A percentile compares a stretch with the other conserved stretches of the same genome.
Conservation (phyloP, 2,888 invertebrate genomes). For the Trichopria drosophilae region DNA sequence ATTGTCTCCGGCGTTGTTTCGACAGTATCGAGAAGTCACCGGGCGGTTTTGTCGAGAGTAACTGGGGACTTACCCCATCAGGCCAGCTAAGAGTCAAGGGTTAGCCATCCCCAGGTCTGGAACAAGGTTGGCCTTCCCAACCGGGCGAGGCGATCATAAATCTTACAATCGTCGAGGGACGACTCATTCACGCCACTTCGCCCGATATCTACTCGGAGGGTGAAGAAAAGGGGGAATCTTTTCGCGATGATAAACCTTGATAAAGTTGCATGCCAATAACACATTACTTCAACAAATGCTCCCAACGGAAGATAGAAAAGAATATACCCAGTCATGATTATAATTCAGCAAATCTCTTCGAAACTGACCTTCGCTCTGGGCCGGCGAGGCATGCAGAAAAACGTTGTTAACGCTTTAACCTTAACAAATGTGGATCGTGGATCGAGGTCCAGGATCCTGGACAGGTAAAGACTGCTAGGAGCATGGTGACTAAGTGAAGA, state of each 20-base stretch:
- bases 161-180: slow-evolving; percentile 57
- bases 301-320: neutral
- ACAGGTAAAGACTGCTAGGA: slow-evolving; percentile 49
- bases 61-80: too few relatives aligned
- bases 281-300: neutral
- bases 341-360: neutral
- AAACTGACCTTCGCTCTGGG: neutral
- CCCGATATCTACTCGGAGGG: slow-evolving; percentile 49
- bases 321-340: neutral
- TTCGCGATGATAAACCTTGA: slow-evolving; percentile 27
- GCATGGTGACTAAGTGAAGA: slow-evolving; percentile 44
- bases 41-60: too few relatives aligned
- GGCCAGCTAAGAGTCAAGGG: slow-evolving; percentile 52
- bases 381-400: slow-evolving; percentile 40
- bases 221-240: too few relatives aligned
- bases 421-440: slow-evolving; percentile 57
- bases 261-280: slow-evolving; percentile 21
- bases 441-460: slow-evolving; percentile 19
- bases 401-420: slow-evolving; percentile 57
- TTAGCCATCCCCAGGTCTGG: slow-evolving; percentile 46
- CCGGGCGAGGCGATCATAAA: slow-evolving; percentile 53
- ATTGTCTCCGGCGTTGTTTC: too few relatives aligned
- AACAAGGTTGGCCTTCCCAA: slow-evolving; percentile 42
- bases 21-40: too few relatives aligned
- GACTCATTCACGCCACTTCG: slow-evolving; percentile 57